Conservation (phyloP, 2,113 vertebrate genomes). For the Galemys pyrenaicus region DNA sequence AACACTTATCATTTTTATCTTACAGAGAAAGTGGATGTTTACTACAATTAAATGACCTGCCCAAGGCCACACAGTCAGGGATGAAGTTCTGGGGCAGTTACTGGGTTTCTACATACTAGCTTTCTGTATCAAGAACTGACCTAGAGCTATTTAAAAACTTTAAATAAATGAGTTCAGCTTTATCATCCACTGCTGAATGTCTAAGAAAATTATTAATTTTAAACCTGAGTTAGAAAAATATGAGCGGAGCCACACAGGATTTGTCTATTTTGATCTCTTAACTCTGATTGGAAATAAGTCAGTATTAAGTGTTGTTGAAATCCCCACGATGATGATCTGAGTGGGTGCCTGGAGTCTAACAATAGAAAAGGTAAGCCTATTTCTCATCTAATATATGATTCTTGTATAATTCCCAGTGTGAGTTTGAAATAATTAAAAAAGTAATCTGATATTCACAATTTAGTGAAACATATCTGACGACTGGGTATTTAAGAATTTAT, state of each 20-base stretch:
- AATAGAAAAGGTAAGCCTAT: slow-evolving; percentile 43
- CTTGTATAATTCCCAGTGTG: slow-evolving; percentile 41
- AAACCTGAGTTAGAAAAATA: slow-evolving; percentile 53
- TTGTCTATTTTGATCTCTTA: slow-evolving; percentile 51
- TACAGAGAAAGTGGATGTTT: background rate
- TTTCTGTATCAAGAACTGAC: slow-evolving; percentile 15
- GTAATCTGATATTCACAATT: slow-evolving; percentile 65
- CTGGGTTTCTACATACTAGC: background rate
- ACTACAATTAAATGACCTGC: background rate
- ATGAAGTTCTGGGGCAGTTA: background rate
- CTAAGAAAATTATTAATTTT: slow-evolving; percentile 67
- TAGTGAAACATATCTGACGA: slow-evolving; percentile 66
- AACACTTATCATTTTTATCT: background rate
- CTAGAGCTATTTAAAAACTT: slow-evolving; percentile 49
- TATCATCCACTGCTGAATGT: slow-evolving; percentile 61
- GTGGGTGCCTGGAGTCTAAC: background rate
- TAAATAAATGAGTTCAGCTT: slow-evolving; percentile 49
- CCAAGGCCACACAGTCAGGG: background rate
- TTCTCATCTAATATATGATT: background rate
- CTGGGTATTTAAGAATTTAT: slow-evolving; percentile 55
- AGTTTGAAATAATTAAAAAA: slow-evolving; percentile 70
- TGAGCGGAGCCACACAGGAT: slow-evolving; percentile 42
- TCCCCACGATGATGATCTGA: background rate
- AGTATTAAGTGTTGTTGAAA: slow-evolving; percentile 10
- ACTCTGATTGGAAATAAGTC: slow-evolving; percentile 53